phyloP scores from a whole-genome alignment of 2,113 vertebrate genomes.

The Lipotes vexillifer region DNA sequence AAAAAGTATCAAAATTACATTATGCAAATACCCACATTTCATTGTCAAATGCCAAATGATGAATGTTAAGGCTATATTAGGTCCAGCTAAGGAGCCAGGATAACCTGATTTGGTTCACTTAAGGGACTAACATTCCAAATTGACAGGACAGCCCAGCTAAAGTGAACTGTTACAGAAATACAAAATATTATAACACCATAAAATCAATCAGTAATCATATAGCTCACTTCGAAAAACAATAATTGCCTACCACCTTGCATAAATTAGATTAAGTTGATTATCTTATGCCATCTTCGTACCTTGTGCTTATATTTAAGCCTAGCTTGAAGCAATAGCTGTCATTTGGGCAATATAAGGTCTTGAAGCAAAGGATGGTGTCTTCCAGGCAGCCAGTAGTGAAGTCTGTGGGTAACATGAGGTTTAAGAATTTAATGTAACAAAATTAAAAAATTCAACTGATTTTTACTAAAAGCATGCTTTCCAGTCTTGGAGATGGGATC shows the following conservation, averaged over 20 bases:
- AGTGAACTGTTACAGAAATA: background rate
- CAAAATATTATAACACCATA: background rate
- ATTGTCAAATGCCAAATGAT: background rate
- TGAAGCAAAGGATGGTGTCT: background rate
- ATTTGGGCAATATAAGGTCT: background rate
- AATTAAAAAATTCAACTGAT: background rate
- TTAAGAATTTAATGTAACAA: background rate
- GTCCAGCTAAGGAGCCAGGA: background rate
- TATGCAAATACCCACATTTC: background rate
- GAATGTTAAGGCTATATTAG: background rate
- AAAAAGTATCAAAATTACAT: conserved; percentile 22
- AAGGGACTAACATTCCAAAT: background rate
- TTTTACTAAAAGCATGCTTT: background rate
- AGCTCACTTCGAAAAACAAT: background rate
- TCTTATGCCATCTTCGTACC: background rate
- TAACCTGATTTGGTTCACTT: background rate
- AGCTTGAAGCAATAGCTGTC: background rate
- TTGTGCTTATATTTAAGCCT: background rate
- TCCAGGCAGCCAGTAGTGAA: background rate
- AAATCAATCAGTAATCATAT: background rate
- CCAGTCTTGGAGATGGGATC: background rate
- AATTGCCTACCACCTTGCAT: background rate
- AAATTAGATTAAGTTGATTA: background rate
- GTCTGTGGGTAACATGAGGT: background rate
- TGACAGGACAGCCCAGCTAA: background rate